A percentile compares a stretch with the other conserved stretches of the same genome.
Evolutionary conservation across 2,113 vertebrate species (phyloP).

Genomic region (Mola mola): DNA sequence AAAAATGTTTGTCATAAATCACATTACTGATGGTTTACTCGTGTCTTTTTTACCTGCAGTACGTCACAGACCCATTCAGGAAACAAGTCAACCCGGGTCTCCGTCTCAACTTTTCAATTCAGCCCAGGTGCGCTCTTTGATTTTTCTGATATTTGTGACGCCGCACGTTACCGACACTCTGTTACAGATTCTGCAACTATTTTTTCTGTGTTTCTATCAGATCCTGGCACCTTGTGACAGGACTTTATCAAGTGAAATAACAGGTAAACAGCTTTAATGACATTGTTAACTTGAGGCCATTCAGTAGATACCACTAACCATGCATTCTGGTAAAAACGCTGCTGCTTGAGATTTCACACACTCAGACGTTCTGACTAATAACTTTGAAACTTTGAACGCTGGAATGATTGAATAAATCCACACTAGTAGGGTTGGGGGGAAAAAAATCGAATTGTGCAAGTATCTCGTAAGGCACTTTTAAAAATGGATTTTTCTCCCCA

Average conservation of each 20-base stretch:
- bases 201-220: constrained; percentile 14
- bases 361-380: too few relatives aligned
- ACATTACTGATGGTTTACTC: not conserved
- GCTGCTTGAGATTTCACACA: too few relatives aligned
- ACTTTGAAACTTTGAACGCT: too few relatives aligned
- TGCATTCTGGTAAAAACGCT: too few relatives aligned
- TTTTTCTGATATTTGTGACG: not conserved
- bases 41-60: not conserved
- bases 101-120: rapidly evolving
- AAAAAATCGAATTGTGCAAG: too few relatives aligned
- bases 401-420: too few relatives aligned
- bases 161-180: not conserved
- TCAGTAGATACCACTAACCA: too few relatives aligned
- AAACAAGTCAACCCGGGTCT: not conserved
- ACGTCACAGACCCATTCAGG: not conserved
- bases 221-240: rapidly evolving
- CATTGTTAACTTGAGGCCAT: too few relatives aligned
- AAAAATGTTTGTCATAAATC: too few relatives aligned
- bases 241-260: not conserved
- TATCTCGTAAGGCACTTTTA: too few relatives aligned
- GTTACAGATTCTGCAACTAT: not conserved
- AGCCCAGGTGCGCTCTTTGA: constrained; percentile 21
- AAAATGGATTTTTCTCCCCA: too few relatives aligned
- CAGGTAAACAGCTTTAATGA: constrained; percentile 22
- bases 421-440: too few relatives aligned